Evolutionary conservation across 92 coral and sea anemone species (phyloP).

Genomic region (Palythoa grandis): DNA sequence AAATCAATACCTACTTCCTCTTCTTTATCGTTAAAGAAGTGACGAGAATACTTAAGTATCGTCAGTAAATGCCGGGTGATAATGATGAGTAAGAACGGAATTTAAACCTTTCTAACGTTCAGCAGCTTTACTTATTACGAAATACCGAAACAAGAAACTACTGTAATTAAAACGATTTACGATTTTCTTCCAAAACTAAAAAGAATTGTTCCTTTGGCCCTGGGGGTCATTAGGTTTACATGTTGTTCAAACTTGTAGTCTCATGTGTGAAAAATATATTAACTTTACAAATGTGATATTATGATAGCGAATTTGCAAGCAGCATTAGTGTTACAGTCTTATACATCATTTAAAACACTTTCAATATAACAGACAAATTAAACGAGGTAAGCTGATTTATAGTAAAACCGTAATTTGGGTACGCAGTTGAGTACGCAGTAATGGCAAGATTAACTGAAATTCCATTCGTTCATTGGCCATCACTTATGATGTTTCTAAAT

Average conservation of each 20-base stretch:
- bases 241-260: not conserved
- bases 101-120: not conserved
- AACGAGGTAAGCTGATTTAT: not conserved
- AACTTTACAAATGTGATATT: not conserved
- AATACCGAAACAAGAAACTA: not conserved
- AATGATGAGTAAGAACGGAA: not conserved
- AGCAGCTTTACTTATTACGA: not conserved
- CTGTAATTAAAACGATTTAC: not conserved
- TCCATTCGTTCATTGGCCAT: constrained; percentile 14
- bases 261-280: not conserved
- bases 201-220: not conserved
- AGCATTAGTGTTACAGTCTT: not conserved
- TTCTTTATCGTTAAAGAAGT: not conserved
- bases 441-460: constrained; percentile 8
- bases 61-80: not conserved
- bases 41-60: not conserved
- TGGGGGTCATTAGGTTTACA: not conserved
- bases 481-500: not conserved
- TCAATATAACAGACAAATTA: constrained; percentile 8
- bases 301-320: not conserved
- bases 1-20: not conserved
- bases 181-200: not conserved
- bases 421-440: constrained; percentile 3
- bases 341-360: not conserved
- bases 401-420: not conserved